Base-by-base conservation (phyloP, 1,140 invertebrate genomes). In the Drosophila melanica region DNA sequence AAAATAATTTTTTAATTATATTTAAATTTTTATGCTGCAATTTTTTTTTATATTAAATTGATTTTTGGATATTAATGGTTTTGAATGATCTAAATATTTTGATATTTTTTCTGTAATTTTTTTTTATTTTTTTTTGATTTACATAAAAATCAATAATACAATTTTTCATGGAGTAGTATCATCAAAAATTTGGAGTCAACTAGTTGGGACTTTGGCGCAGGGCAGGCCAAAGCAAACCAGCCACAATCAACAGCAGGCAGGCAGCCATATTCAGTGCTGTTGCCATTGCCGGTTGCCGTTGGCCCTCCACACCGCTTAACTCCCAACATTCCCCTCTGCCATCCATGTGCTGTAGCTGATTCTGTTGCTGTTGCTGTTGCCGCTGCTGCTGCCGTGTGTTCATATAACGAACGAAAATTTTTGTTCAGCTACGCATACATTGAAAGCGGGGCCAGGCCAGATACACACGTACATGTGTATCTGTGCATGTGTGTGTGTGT, bases 391-490 rank as follows among this genome's bases (percentile, higher is more conserved):
- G 73, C 70, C 63, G 69, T 77, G 57, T 79, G 82, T 82, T 87
- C 82, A 89, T 82, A 87, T 87, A 80, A 85, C 81, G 80, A 78
- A 76, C 81, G 74, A 74, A 74, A 48, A 75, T 65, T 71, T 74
- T 69, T 74, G 72, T 75, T 71, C 54, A 71, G 62, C 42, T 27
- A 81, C 73, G 47, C 65, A 81, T 45, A 75, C 42, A 14, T 8
- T 54, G 71, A 68, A 42, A 58, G 65, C 62, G 20, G 11, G 44
- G 72, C 75, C 79, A 77, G 74, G 79, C 80, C 71, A 85, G 77
- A 85, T 81, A 81, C 79, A 87, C 75, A 81, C 66, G 58, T 44
- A 75, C 37, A 23, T 16, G 16, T 30, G 18, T 33, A 42, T 10
- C 10, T 23, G 16, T 39, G 33, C 12, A 5, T 58, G 12, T 59